Evolutionary conservation across 2,797 vertebrate species (phyloP).

Genomic region (Octomys mimax): DNA sequence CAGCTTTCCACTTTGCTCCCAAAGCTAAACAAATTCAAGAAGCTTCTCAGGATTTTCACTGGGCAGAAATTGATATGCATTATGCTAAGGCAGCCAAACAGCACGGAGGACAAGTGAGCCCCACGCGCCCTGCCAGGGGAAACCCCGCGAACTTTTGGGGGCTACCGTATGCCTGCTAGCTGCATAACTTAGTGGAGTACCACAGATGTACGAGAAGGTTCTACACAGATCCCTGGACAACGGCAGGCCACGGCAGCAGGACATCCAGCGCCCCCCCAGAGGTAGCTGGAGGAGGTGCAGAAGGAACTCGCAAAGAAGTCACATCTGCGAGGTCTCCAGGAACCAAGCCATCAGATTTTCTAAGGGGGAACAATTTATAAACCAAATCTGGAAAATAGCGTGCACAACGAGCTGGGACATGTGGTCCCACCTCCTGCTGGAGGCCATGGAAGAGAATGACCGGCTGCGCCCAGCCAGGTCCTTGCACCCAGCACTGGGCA

Average conservation of each 20-base stretch:
- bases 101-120: not conserved
- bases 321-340: not conserved
- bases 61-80: not conserved
- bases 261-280: not conserved
- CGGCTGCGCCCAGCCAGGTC: not conserved
- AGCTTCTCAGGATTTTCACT: not conserved
- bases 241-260: not conserved
- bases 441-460: not conserved
- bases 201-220: not conserved
- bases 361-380: not conserved
- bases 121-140: not conserved
- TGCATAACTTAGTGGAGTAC: not conserved
- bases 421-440: not conserved
- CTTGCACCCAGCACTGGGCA: too few species aligned
- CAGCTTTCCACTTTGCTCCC: not conserved
- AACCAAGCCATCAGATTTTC: not conserved
- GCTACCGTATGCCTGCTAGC: not conserved
- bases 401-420: not conserved
- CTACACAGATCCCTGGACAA: not conserved
- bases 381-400: not conserved
- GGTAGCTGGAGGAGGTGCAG: not conserved
- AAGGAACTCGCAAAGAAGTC: not conserved
- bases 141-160: not conserved
- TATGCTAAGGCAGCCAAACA: not conserved
- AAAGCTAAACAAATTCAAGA: slow-evolving; percentile 2